phyloP scores from a whole-genome alignment of 2,797 vertebrate species.

The Amphiprion clarkii region DNA sequence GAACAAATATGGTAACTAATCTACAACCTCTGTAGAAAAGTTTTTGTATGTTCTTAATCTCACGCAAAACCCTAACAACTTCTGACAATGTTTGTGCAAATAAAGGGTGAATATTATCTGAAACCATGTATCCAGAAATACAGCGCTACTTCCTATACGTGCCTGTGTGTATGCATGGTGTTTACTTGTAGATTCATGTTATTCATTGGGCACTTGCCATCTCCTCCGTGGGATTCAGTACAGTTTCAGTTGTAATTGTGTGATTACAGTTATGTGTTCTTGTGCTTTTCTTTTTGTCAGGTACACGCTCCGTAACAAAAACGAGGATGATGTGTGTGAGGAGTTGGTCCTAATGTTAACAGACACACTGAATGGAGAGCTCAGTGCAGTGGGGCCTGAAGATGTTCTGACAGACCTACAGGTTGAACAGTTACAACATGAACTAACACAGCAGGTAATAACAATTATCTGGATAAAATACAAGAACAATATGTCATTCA shows the following conservation, averaged over 20 bases:
- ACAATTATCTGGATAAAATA: constrained; percentile 2
- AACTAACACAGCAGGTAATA: constrained; percentile 74
- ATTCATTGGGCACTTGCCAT: neutral
- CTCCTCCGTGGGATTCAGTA: too few species aligned
- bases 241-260: neutral
- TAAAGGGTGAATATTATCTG: too few species aligned
- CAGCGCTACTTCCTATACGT: neutral
- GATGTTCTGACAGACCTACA: constrained; percentile 69
- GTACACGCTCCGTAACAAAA: constrained; percentile 75
- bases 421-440: constrained; percentile 77
- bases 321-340: constrained; percentile 81
- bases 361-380: constrained; percentile 76
- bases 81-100: neutral
- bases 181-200: neutral
- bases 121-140: too few species aligned
- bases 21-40: neutral
- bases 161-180: neutral
- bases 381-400: constrained; percentile 81
- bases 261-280: neutral
- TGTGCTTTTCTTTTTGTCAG: constrained; percentile 49
- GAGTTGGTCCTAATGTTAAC: constrained; percentile 82
- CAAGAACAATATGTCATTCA: too few species aligned
- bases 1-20: constrained; percentile 81
- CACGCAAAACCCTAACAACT: neutral
- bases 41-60: neutral